Conservation (phyloP, 1,140 invertebrate species). For the Diachasmimorpha longicaudata region DNA sequence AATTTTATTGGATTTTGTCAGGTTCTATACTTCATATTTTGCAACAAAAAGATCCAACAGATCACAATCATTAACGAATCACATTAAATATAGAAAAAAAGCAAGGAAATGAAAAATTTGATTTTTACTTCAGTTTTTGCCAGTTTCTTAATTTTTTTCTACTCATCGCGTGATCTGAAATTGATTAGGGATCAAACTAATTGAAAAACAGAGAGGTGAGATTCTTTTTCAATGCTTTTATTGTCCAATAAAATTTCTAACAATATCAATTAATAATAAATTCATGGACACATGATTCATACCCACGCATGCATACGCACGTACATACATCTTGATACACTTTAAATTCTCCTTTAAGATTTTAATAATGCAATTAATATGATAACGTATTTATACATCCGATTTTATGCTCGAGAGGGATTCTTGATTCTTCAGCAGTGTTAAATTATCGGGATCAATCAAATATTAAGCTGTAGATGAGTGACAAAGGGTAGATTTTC, state of each 20-base stretch:
- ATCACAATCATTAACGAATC: too few relatives aligned
- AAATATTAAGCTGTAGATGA: neutral
- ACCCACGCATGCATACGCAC: neutral
- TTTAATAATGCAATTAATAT: neutral
- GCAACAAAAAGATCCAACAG: too few relatives aligned
- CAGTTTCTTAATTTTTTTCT: too few relatives aligned
- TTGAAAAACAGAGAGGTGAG: neutral
- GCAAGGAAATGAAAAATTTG: too few relatives aligned
- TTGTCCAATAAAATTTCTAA: slow-evolving; percentile 7
- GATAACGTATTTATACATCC: neutral
- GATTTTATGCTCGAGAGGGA: neutral
- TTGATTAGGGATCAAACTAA: too few relatives aligned
- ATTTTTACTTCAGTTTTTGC: too few relatives aligned
- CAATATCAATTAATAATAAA: slow-evolving; percentile 5
- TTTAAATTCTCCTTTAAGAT: neutral
- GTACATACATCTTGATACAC: neutral
- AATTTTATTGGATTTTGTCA: too few relatives aligned
- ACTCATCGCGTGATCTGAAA: too few relatives aligned
- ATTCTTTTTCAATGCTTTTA: neutral
- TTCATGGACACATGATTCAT: neutral
- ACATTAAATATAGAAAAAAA: too few relatives aligned
- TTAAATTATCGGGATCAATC: neutral
- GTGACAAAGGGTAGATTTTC: neutral
- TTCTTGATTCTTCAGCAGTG: neutral
- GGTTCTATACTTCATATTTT: too few relatives aligned